phyloP scores from a whole-genome alignment of 2,888 invertebrate genomes.

The Oxystoma pomonae region DNA sequence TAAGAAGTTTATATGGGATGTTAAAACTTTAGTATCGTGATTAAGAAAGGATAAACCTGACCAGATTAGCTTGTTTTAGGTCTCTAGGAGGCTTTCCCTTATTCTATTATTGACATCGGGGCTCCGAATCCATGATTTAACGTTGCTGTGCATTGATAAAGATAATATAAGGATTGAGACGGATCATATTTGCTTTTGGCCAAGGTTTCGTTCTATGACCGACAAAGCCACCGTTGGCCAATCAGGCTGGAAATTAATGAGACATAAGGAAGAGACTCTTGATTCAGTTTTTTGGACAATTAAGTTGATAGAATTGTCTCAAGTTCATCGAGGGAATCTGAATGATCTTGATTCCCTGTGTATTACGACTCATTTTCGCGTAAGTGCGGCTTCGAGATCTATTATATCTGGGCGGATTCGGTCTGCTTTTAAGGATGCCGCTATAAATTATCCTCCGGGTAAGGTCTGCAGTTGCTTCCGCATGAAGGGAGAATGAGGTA shows the following conservation, averaged over 20 bases:
- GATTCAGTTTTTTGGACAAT: conserved; percentile 21
- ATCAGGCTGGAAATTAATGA: conserved; percentile 20
- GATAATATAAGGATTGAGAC: no score
- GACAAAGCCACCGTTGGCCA: conserved; percentile 16
- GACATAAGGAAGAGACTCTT: no score
- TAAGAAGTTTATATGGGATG: no score
- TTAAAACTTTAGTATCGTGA: conserved; percentile 8
- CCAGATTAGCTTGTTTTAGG: no score
- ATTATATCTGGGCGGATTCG: conserved; percentile 20
- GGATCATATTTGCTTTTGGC: no score
- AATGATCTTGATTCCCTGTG: conserved; percentile 6
- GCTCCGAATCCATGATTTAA: conserved; percentile 15
- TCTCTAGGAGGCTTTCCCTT: conserved; percentile 13
- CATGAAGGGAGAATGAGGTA: conserved; percentile 13
- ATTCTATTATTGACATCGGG: conserved; percentile 18
- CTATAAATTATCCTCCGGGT: conserved; percentile 18
- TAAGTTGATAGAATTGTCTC: no score
- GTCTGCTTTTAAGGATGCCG: conserved; percentile 20
- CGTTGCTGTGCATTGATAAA: no score
- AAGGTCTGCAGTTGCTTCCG: conserved; percentile 20
- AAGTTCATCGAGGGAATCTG: no score
- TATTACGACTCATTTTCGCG: conserved; percentile 9
- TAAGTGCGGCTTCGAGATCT: conserved; percentile 14
- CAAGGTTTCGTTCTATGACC: conserved; percentile 29
- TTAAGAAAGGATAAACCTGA: no score